Evolutionary conservation across 2,888 invertebrate genomes (phyloP).

Genomic region (Thelaira solivaga): DNA sequence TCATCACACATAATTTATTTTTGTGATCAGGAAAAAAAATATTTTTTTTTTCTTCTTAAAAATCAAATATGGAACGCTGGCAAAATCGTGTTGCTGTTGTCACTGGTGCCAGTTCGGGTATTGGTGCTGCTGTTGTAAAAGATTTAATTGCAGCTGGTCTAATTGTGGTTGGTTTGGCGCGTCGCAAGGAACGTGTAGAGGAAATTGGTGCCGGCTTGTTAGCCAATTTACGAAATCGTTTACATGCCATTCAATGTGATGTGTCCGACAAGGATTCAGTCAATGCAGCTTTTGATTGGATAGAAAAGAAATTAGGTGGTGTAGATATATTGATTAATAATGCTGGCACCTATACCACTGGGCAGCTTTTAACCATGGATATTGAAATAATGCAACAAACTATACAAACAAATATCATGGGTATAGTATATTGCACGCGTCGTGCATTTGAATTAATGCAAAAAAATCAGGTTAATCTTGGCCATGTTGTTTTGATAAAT

Average conservation of each 20-base stretch:
- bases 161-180: constrained; percentile 79
- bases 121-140: constrained; percentile 78
- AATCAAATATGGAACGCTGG: constrained; percentile 80
- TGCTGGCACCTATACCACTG: constrained; percentile 74
- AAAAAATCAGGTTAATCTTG: constrained; percentile 70
- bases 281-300: constrained; percentile 78
- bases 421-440: constrained; percentile 77
- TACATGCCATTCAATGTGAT: constrained; percentile 78
- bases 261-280: constrained; percentile 79
- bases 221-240: constrained; percentile 67
- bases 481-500: constrained; percentile 78
- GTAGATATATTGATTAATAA: constrained; percentile 81
- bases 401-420: constrained; percentile 78
- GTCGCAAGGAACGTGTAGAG: constrained; percentile 77
- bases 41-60: background rate
- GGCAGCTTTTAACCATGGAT: constrained; percentile 64
- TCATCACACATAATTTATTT: background rate
- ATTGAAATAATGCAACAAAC: constrained; percentile 68
- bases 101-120: constrained; percentile 82
- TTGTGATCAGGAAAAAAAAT: background rate
- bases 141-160: constrained; percentile 78
- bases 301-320: constrained; percentile 78
- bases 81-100: constrained; percentile 80
- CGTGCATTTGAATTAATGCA: constrained; percentile 78
- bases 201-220: constrained; percentile 67